Evolutionary conservation across 2,113 vertebrate species (phyloP).

Genomic region (Pomatostomus ruficeps): DNA sequence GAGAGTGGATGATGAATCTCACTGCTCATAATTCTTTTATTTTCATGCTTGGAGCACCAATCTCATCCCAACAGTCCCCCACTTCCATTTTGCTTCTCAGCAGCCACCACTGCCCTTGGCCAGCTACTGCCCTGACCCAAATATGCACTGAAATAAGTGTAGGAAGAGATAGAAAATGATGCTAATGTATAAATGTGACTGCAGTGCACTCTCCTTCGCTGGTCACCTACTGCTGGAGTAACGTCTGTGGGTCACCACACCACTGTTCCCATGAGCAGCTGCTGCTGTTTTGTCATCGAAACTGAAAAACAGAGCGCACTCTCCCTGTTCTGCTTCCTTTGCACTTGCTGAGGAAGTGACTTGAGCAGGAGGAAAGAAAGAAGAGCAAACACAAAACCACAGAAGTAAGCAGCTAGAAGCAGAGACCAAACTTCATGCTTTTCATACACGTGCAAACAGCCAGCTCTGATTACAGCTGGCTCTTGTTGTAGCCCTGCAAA

Average conservation of each 20-base stretch:
- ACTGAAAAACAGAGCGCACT: background rate
- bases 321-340: background rate
- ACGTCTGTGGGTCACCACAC: background rate
- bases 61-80: background rate
- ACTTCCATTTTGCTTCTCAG: background rate
- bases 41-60: background rate
- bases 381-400: background rate
- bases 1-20: background rate
- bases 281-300: background rate
- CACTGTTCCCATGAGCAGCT: background rate
- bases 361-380: background rate
- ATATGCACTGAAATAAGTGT: background rate
- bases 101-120: background rate
- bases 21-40: background rate
- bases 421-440: background rate
- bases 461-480: rapidly evolving
- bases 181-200: background rate
- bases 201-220: background rate
- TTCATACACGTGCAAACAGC: background rate
- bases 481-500: background rate
- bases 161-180: background rate
- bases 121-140: background rate
- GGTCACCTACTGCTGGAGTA: background rate
- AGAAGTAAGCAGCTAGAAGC: background rate
- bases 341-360: background rate